A percentile compares a stretch with the other conserved stretches of the same genome.
These are phyloP conservation scores for Pegoplata infirma DNA, from an alignment of 2,888 invertebrate species.

Conservation along the genomic window DNA sequence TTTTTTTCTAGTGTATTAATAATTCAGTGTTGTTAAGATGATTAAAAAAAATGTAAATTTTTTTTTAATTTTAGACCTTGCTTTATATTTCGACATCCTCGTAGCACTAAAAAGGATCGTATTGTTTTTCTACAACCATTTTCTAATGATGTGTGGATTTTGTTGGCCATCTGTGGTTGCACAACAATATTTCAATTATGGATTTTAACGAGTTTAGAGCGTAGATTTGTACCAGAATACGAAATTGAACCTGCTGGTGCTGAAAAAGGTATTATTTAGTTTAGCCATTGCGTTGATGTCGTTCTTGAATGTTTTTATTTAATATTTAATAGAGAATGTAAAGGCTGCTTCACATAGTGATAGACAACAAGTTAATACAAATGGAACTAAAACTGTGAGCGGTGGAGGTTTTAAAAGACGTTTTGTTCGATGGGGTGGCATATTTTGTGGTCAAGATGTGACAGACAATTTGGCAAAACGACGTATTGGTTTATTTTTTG, in stretches of 20 bases:
- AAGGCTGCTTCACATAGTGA: neutral
- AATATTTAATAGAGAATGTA: neutral
- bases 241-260: neutral
- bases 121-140: constrained; percentile 84
- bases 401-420: neutral
- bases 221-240: constrained; percentile 65
- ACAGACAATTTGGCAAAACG: neutral
- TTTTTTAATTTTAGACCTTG: constrained; percentile 79
- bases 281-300: neutral
- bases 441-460: constrained; percentile 15
- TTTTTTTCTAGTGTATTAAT: too few relatives aligned
- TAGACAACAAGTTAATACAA: too few relatives aligned
- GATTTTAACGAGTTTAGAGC: constrained; percentile 68
- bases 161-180: constrained; percentile 77
- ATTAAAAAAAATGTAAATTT: neutral
- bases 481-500: constrained; percentile 70
- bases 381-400: too few relatives aligned
- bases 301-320: neutral
- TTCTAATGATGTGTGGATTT: constrained; percentile 80
- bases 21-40: neutral
- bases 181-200: constrained; percentile 71
- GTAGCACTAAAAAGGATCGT: constrained; percentile 80
- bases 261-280: neutral
- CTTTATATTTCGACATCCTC: constrained; percentile 85
- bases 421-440: neutral